These are phyloP conservation scores for Perognathus longimembris DNA, from an alignment of 2,113 vertebrate genomes.

Conservation along the genomic window DNA sequence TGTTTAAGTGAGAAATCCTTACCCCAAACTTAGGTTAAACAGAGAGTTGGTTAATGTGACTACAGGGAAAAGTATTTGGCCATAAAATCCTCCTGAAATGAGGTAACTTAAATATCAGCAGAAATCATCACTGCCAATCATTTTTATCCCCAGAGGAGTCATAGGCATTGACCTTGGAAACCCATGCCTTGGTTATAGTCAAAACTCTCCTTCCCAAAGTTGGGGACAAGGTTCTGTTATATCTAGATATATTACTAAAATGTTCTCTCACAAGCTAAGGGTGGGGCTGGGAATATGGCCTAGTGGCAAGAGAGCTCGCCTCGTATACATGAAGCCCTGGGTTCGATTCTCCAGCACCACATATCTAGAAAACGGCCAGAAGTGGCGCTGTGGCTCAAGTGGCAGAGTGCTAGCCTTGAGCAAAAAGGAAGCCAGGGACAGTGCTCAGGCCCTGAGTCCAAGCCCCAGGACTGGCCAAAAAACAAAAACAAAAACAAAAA, in stretches of 20 bases:
- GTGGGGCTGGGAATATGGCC: too few relatives aligned
- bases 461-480: too few relatives aligned
- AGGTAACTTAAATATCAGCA: conserved; percentile 15
- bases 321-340: too few relatives aligned
- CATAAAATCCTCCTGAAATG: conserved; percentile 9
- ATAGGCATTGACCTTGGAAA: background rate
- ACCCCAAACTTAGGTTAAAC: background rate
- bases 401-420: too few relatives aligned
- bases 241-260: background rate
- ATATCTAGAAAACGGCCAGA: too few relatives aligned
- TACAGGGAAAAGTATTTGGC: background rate
- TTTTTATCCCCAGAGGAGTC: background rate
- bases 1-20: conserved; percentile 32
- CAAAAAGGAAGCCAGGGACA: too few relatives aligned
- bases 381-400: too few relatives aligned
- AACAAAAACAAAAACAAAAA: too few relatives aligned
- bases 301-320: too few relatives aligned
- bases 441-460: too few relatives aligned
- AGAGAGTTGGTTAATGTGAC: background rate
- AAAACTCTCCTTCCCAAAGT: background rate
- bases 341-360: too few relatives aligned
- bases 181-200: background rate
- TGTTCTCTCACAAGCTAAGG: conserved; percentile 22
- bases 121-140: background rate
- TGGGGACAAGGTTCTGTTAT: conserved; percentile 3